phyloP scores from a whole-genome alignment of 1,140 invertebrate genomes.

The Sinella curviseta region DNA sequence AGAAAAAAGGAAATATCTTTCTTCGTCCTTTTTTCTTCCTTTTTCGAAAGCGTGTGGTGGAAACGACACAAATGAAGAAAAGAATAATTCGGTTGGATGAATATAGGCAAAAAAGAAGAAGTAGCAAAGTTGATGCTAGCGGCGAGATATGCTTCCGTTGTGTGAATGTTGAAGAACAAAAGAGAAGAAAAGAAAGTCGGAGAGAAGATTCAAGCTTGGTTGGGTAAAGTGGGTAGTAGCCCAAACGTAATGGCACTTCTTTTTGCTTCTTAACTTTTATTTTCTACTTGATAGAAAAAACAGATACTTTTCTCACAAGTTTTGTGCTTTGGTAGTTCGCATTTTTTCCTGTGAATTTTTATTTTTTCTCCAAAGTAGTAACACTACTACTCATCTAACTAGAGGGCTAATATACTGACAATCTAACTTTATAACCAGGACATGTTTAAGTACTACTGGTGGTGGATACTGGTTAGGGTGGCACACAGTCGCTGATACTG shows the following conservation, averaged over 20 bases:
- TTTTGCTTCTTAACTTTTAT: no score
- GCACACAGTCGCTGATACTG: neutral
- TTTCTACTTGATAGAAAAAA: no score
- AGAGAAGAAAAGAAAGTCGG: neutral
- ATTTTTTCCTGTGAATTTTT: no score
- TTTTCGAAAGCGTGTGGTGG: neutral
- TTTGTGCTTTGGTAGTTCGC: no score
- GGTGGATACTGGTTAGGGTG: neutral
- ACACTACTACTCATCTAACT: no score
- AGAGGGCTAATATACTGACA: neutral
- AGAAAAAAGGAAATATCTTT: neutral
- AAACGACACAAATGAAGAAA: neutral
- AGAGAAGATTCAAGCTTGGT: neutral
- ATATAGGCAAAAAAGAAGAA: neutral
- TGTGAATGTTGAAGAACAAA: no score
- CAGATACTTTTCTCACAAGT: no score
- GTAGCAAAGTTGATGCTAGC: neutral
- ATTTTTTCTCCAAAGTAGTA: no score
- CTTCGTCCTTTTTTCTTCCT: neutral
- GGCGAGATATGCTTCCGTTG: neutral
- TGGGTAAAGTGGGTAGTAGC: neutral
- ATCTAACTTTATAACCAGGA: neutral
- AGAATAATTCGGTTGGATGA: constrained; percentile 13
- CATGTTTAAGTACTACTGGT: neutral
- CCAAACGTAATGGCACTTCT: no score